These are phyloP conservation scores for Gorsachius magnificus DNA, from an alignment of 2,797 vertebrate species.

Conservation along the genomic window DNA sequence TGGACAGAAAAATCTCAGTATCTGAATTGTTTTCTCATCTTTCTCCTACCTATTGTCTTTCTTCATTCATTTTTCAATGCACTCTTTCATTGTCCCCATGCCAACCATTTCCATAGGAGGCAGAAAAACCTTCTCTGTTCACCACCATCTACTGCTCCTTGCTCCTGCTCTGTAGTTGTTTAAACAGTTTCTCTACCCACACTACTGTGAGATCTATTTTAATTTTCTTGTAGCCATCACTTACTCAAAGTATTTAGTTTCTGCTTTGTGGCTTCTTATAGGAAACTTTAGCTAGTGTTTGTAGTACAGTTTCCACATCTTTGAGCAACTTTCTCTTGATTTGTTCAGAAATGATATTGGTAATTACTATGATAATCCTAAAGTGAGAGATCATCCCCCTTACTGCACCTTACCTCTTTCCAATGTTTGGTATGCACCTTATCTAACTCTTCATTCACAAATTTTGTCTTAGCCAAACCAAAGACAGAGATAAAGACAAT, in stretches of 20 bases:
- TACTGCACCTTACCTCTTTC: not conserved
- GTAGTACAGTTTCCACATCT: not conserved
- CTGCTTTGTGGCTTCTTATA: not conserved
- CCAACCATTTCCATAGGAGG: not conserved
- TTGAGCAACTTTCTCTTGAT: not conserved
- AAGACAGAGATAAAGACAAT: not conserved
- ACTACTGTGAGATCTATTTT: not conserved
- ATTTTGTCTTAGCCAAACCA: not conserved
- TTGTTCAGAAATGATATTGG: not conserved
- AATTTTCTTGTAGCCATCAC: not conserved
- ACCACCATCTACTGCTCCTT: not conserved
- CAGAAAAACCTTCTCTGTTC: not conserved
- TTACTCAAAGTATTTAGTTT: not conserved
- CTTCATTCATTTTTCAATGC: not conserved
- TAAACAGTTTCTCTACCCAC: not conserved
- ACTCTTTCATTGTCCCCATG: not conserved
- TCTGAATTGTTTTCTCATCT: not conserved
- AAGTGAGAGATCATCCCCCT: not conserved
- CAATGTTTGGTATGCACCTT: not conserved
- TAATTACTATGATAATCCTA: not conserved
- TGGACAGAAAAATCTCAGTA: not conserved
- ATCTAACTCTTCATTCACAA: not conserved
- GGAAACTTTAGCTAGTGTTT: not conserved
- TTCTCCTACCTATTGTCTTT: not conserved
- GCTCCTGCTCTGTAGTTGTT: not conserved